These are phyloP conservation scores for Laothoe populi DNA, from an alignment of 2,888 invertebrate species.

Conservation along the genomic window DNA sequence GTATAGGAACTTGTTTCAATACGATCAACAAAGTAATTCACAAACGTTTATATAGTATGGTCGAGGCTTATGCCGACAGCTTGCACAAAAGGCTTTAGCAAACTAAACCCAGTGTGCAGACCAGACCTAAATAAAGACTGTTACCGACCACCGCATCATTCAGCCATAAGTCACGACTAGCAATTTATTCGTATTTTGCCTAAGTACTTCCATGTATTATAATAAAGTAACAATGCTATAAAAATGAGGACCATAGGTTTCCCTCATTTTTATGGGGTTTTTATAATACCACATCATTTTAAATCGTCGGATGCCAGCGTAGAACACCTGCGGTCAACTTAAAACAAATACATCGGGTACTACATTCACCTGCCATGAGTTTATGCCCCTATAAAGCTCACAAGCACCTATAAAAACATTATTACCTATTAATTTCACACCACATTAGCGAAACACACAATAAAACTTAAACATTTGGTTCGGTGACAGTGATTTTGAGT, in stretches of 20 bases:
- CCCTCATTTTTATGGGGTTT: constrained; percentile 43
- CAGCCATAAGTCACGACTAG: neutral
- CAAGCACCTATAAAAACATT: constrained; percentile 82
- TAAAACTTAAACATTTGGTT: constrained; percentile 81
- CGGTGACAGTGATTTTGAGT: constrained; percentile 77
- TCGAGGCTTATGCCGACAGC: neutral
- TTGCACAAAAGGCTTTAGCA: constrained; percentile 6
- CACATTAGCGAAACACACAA: constrained; percentile 84
- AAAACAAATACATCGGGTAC: constrained; percentile 72
- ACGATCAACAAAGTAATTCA: constrained; percentile 4
- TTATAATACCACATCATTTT: constrained; percentile 29
- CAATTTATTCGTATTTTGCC: neutral
- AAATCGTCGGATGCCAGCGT: constrained; percentile 53
- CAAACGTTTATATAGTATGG: constrained; percentile 2
- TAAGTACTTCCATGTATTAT: neutral
- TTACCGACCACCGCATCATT: neutral
- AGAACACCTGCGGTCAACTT: constrained; percentile 69
- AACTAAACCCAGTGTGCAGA: neutral
- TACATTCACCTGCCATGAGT: constrained; percentile 71
- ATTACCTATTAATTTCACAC: constrained; percentile 85
- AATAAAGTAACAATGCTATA: constrained; percentile 15
- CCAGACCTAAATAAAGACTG: neutral
- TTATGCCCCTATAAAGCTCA: constrained; percentile 79
- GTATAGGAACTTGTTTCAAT: neutral
- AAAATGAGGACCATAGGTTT: constrained; percentile 40